Base-by-base conservation (phyloP, 2,797 vertebrate genomes). In the Crocodylus rhombifer region DNA sequence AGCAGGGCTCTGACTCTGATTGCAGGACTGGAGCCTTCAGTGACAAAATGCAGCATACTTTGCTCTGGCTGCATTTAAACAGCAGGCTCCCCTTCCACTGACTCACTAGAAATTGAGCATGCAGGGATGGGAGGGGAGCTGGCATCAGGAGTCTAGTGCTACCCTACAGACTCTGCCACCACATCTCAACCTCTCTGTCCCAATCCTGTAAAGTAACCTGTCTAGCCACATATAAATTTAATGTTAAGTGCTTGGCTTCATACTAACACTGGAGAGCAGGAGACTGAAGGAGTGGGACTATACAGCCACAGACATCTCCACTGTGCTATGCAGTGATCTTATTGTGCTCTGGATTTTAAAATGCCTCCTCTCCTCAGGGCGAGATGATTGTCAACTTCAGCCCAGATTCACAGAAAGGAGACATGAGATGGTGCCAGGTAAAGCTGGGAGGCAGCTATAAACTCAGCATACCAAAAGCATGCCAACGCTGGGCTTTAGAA, bases 71-170 rank as follows among this genome's bases (percentile, higher is more conserved):
- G 94, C 71, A 92, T 85, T 96, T 77, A 77, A 91, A 91, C 85
- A 96, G 95, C 93, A 94, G 81, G 93, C 95, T 96, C 95, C 93
- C 94, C 95, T 96, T 88, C 96, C 93, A 77, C 84, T 96, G 95
- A 96, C 90, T 95, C 96, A 96, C 12, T 85, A 21, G 26, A 93
- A 94, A 95, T 97, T 96, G 96, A 97, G 96, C 96, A 96, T 88
- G 95, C 95, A 92, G 92, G 94, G 92, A 96, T 85, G 93, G 95
- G 96, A 96, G 83, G 93, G 95, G 96, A 97, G 95, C 92, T 96
- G 93, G 94, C 95, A 91, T 81, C 91, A 94, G 96, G 96, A 96
- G 95, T 87, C 94, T 89, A 0, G 1, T 84, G 92, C 93, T 97
- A 91, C 86, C 62, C 92, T 57, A 3, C 71, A 30, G 77, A 81